Evolutionary conservation across 2,113 vertebrate genomes (phyloP).

Genomic region (Anarhynchus alexandrinus): DNA sequence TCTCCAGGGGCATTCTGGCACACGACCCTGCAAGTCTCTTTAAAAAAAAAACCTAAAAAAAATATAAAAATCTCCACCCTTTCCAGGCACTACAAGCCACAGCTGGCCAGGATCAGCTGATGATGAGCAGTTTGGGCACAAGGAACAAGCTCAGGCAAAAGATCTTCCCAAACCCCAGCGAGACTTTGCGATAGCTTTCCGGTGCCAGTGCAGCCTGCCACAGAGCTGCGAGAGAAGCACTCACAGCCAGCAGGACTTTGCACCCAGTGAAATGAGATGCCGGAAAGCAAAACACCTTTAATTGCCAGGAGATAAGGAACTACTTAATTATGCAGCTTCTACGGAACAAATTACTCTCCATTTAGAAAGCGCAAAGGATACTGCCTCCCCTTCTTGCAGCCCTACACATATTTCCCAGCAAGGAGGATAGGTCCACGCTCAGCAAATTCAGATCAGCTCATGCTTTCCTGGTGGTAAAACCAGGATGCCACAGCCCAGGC

Average conservation of each 20-base stretch:
- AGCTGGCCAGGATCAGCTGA: conserved; percentile 19
- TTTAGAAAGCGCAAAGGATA: neutral
- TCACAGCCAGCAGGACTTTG: neutral
- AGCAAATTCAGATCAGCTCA: neutral
- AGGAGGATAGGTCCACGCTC: neutral
- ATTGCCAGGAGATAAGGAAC: neutral
- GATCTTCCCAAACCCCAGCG: neutral
- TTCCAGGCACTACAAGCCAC: neutral
- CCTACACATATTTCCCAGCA: neutral
- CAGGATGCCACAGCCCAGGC: neutral
- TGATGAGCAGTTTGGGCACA: neutral
- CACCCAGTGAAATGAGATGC: neutral
- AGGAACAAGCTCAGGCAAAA: conserved; percentile 11
- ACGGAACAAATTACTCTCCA: neutral
- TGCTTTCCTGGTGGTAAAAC: neutral
- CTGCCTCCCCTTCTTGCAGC: neutral
- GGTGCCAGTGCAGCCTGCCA: neutral
- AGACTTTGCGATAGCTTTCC: neutral
- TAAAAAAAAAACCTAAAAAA: neutral
- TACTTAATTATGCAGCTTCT: neutral
- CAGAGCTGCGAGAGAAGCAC: neutral
- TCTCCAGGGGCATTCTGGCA: neutral
- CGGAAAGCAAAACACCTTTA: neutral
- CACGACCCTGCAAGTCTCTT: neutral
- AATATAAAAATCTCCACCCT: neutral